phyloP scores from a whole-genome alignment of 2,113 vertebrate species.

The Heteronetta atricapilla region DNA sequence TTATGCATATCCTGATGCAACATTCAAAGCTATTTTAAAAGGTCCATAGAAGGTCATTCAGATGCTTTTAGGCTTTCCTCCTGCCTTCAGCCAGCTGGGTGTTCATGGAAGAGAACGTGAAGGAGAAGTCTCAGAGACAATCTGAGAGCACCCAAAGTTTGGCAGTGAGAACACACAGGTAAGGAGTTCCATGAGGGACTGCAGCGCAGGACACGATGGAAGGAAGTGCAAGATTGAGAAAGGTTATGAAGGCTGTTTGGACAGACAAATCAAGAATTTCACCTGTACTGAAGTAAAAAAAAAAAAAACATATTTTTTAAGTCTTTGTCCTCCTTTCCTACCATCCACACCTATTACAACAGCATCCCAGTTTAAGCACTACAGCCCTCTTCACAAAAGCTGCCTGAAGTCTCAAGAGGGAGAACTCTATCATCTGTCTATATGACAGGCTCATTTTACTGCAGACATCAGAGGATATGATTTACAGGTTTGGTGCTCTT shows the following conservation, averaged over 20 bases:
- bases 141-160: neutral
- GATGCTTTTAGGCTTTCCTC: conserved; percentile 31
- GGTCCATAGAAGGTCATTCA: neutral
- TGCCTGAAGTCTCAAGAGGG: neutral
- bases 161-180: neutral
- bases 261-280: neutral
- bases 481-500: neutral
- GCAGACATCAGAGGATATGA: neutral
- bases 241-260: neutral
- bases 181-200: neutral
- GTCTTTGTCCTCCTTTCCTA: neutral
- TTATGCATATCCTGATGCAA: neutral
- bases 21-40: conserved; percentile 35
- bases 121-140: neutral
- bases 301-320: neutral
- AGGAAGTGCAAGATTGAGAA: neutral
- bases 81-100: neutral
- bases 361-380: neutral
- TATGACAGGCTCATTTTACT: neutral
- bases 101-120: neutral
- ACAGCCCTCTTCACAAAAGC: neutral
- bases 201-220: neutral
- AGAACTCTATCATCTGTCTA: neutral
- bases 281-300: neutral
- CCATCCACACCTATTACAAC: neutral